These are phyloP conservation scores for Cryptus viduatorius DNA, from an alignment of 2,888 invertebrate genomes.

Conservation along the genomic window DNA sequence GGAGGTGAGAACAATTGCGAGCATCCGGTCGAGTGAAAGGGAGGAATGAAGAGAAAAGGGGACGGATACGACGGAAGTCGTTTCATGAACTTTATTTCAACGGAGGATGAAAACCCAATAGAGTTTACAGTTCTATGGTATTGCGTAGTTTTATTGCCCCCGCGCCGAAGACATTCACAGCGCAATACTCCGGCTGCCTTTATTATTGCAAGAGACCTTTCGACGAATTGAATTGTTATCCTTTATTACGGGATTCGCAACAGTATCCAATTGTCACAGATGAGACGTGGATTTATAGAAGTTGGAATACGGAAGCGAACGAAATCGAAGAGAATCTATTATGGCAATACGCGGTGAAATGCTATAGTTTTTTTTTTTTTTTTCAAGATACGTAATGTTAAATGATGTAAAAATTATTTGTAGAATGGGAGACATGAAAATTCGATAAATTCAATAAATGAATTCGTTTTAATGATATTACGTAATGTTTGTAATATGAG, in stretches of 20 bases:
- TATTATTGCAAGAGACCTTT: constrained; percentile 21
- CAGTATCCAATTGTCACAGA: not conserved
- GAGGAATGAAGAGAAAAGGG: constrained; percentile 13
- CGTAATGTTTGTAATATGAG: too few relatives aligned
- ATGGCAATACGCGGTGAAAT: not conserved
- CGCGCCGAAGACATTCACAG: constrained; percentile 23
- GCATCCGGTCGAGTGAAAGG: constrained; percentile 45
- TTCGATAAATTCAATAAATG: too few relatives aligned
- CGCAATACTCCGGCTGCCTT: constrained; percentile 10
- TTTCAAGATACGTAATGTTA: too few relatives aligned
- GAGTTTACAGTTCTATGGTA: constrained; percentile 64
- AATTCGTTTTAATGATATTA: too few relatives aligned
- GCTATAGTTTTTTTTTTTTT: too few relatives aligned
- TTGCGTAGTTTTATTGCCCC: constrained; percentile 50
- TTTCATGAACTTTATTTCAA: constrained; percentile 68
- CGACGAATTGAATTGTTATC: constrained; percentile 29
- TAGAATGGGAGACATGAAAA: too few relatives aligned
- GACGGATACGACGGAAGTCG: constrained; percentile 68
- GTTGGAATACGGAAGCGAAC: constrained; percentile 11
- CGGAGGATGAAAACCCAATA: constrained; percentile 66
- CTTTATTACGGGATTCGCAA: constrained; percentile 14
- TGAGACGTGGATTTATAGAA: too few relatives aligned
- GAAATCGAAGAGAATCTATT: constrained; percentile 19
- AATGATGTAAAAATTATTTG: too few relatives aligned
- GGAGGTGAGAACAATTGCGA: constrained; percentile 65